phyloP scores from a whole-genome alignment of 1,140 invertebrate species.

The Teleopsis dalmanni region DNA sequence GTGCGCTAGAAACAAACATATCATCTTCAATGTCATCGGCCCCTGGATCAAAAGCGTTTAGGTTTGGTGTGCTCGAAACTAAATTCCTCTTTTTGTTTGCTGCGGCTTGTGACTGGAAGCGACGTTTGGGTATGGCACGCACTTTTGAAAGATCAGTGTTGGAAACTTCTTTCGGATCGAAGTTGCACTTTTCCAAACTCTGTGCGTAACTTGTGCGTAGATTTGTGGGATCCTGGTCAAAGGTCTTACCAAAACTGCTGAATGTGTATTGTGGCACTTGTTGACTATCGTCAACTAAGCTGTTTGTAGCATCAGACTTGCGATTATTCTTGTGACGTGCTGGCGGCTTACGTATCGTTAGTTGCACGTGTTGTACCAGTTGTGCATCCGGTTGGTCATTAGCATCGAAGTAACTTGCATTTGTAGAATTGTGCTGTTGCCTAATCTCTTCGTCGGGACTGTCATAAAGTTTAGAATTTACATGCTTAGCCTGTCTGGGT shows the following conservation, averaged over 20 bases:
- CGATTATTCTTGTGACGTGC: conserved; percentile 16
- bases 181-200: conserved; percentile 37
- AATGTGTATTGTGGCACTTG: conserved; percentile 11
- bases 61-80: conserved; percentile 57
- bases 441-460: too few species aligned
- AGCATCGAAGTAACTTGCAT: conserved; percentile 5
- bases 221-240: conserved; percentile 41
- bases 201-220: conserved; percentile 36
- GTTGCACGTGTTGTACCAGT: conserved; percentile 29
- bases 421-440: too few species aligned
- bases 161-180: conserved; percentile 18
- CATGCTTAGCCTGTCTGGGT: not conserved
- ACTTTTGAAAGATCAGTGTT: conserved; percentile 6
- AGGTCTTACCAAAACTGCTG: conserved; percentile 28
- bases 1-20: conserved; percentile 36
- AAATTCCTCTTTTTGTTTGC: conserved; percentile 44
- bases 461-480: not conserved
- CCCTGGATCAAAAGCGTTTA: conserved; percentile 46
- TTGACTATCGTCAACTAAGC: conserved; percentile 1
- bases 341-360: conserved; percentile 33
- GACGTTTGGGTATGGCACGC: conserved; percentile 25
- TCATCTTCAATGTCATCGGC: conserved; percentile 33
- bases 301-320: conserved; percentile 8
- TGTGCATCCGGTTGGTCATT: conserved; percentile 2
- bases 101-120: conserved; percentile 40